These are phyloP conservation scores for Drosophila putrida DNA, from an alignment of 2,888 invertebrate species.

Conservation along the genomic window DNA sequence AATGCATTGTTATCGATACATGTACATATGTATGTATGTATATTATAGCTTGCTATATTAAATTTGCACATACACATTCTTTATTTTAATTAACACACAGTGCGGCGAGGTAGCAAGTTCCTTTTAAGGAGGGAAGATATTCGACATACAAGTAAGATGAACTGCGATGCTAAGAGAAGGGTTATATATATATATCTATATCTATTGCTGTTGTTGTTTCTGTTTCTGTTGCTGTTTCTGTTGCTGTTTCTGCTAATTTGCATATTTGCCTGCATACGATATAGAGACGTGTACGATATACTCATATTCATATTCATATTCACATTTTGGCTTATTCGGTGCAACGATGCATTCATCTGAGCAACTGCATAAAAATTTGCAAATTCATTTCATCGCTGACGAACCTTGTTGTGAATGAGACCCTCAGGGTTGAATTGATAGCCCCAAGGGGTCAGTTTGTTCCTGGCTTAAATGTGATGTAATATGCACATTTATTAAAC, in stretches of 20 bases:
- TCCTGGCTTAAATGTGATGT: conserved; percentile 13
- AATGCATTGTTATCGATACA: conserved; percentile 9
- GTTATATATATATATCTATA: no score
- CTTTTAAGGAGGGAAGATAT: conserved; percentile 12
- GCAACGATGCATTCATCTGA: conserved; percentile 59
- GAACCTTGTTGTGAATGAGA: conserved; percentile 6
- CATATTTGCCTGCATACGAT: conserved; percentile 43
- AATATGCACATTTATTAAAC: conserved; percentile 22
- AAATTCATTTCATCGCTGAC: conserved; percentile 38
- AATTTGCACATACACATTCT: conserved; percentile 7
- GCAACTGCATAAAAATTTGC: conserved; percentile 43
- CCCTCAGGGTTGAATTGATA: conserved; percentile 4
- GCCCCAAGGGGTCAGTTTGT: conserved; percentile 1
- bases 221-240: background rate
- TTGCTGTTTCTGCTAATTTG: conserved; percentile 30
- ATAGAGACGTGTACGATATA: conserved; percentile 3
- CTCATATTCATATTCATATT: conserved; percentile 55
- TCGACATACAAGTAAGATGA: background rate
- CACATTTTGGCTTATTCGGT: conserved; percentile 36
- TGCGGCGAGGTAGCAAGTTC: background rate
- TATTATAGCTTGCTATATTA: background rate
- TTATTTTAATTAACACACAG: conserved; percentile 34
- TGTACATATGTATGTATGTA: background rate
- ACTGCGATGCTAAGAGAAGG: background rate
- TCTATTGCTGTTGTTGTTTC: conserved; percentile 1